A percentile compares a stretch with the other conserved stretches of the same genome.
Evolutionary conservation across 2,888 invertebrate species (phyloP).

Genomic region (Minunthozetes semirufus): DNA sequence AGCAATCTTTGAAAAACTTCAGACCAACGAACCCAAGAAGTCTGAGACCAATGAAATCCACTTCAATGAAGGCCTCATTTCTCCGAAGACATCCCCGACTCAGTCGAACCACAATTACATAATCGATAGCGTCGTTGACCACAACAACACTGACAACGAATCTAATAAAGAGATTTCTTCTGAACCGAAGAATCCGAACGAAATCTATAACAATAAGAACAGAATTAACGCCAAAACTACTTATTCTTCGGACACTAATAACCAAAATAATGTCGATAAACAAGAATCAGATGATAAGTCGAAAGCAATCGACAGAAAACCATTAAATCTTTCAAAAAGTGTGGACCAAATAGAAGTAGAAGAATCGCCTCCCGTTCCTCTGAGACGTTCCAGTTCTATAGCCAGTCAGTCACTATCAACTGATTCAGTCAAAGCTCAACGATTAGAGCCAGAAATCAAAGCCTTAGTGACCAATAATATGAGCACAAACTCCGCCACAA

Average conservation of each 20-base stretch:
- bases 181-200: background rate
- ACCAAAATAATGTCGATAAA: background rate
- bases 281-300: background rate
- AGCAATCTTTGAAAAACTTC: slow-evolving; percentile 81
- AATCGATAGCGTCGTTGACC: background rate
- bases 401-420: no score
- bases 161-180: background rate
- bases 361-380: background rate
- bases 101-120: slow-evolving; percentile 24
- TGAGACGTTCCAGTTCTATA: background rate
- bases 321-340: background rate
- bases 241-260: background rate
- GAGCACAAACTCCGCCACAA: background rate
- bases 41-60: slow-evolving; percentile 17
- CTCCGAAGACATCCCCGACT: slow-evolving; percentile 14
- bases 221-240: slow-evolving; percentile 32
- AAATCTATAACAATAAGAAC: slow-evolving; percentile 10
- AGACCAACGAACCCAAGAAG: slow-evolving; percentile 46
- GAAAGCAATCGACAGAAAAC: background rate
- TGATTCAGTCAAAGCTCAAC: slow-evolving; percentile 1
- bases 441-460: background rate
- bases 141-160: background rate
- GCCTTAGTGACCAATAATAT: no score
- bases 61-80: slow-evolving; percentile 29
- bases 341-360: background rate